Evolutionary conservation across 2,113 vertebrate genomes (phyloP), one percentile per base, ranked within the genome.

Genomic region (Sinocyclocheilus grahami): DNA sequence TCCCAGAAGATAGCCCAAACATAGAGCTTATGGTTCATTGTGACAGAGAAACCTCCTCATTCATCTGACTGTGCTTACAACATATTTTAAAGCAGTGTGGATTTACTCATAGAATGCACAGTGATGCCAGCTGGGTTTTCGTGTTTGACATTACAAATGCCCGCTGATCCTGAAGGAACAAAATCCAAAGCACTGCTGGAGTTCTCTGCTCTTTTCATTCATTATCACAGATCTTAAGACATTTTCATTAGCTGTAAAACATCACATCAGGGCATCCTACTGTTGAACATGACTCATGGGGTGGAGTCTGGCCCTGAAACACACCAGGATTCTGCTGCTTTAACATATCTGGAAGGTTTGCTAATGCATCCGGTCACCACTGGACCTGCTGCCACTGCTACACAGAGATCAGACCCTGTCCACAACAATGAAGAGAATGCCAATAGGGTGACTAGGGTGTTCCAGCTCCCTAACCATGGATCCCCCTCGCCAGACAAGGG

Each of bases 281-380:
- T 96, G 92, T 99, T 98, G 98, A 99, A 99, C 98, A 99, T 99
- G 98, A 99, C 98, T 98, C 97, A 99, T 99, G 98, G 98, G 96
- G 98, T 99, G 97, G 98, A 99, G 96, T 97, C 98, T 97, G 96
- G 97, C 97, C 98, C 98, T 97, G 97, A 99, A 95, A 98, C 98
- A 96, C 97, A 98, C 95, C 97, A 98, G 96, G 98, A 99, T 99
- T 97, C 98, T 95, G 93, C 97, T 96, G 98, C 98, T 97, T 94
- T 99, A 98, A 99, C 98, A 95, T 99, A 99, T 95, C 95, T 99
- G 96, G 98, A 99, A 95, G 98, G 98, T 96, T 98, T 99, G 97
- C 97, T 99, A 96, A 99, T 99, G 98, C 98, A 99, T 98, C 97
- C 98, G 93, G 96, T 97, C 93, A 96, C 97, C 90, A 96, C 96